Conservation (phyloP, 2,113 vertebrate genomes). For the Oreochromis spilurus region DNA sequence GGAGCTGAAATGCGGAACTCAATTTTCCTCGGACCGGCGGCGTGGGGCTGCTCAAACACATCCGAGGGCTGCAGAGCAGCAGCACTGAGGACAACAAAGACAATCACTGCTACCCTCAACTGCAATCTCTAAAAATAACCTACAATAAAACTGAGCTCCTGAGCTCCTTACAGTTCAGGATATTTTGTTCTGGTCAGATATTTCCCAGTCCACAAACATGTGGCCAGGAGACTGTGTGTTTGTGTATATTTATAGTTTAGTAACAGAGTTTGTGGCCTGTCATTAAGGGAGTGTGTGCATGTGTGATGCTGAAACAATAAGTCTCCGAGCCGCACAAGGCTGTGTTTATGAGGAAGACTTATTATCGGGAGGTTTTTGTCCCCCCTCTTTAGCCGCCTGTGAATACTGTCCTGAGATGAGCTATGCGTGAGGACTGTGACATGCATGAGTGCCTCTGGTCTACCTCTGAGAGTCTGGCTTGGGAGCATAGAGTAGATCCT, state of each 20-base stretch:
- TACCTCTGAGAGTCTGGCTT: slow-evolving; percentile 81
- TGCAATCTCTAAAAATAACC: not conserved
- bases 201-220: slow-evolving; percentile 21
- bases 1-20: slow-evolving; percentile 87
- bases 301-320: slow-evolving; percentile 4
- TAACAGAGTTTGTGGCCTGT: slow-evolving; percentile 25
- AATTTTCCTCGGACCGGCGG: slow-evolving; percentile 83
- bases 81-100: slow-evolving; percentile 68
- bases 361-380: slow-evolving; percentile 10
- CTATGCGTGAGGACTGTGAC: slow-evolving; percentile 30
- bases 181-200: slow-evolving; percentile 26
- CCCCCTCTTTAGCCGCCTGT: slow-evolving; percentile 20
- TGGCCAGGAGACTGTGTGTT: not conserved
- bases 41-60: slow-evolving; percentile 89
- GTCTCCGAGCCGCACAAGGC: not conserved
- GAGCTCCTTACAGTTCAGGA: not conserved
- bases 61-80: slow-evolving; percentile 84
- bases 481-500: slow-evolving; percentile 82
- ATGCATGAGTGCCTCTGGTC: slow-evolving; percentile 26
- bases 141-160: slow-evolving; percentile 26
- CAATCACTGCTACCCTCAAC: slow-evolving; percentile 8
- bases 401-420: slow-evolving; percentile 17
- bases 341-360: slow-evolving; percentile 34
- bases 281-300: slow-evolving; percentile 16
- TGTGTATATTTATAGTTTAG: slow-evolving; percentile 29